Conservation (phyloP, 2,113 vertebrate species). For the Neoarius graeffei region DNA sequence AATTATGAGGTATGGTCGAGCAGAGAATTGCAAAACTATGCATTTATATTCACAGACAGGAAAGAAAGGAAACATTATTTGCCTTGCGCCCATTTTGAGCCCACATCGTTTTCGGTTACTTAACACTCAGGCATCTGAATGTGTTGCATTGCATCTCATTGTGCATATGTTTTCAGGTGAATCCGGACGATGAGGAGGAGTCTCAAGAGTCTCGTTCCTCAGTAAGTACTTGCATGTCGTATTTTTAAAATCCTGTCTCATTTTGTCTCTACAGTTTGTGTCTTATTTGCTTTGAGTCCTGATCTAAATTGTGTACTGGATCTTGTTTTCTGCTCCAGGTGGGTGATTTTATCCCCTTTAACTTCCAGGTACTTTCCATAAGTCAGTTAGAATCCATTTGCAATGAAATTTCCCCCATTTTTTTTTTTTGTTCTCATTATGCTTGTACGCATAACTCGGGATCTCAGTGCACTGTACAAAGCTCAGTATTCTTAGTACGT, state of each 20-base stretch:
- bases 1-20: background rate
- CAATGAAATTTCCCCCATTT: background rate
- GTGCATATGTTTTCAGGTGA: conserved; percentile 75
- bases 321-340: conserved; percentile 67
- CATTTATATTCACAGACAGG: background rate
- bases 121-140: background rate
- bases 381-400: background rate
- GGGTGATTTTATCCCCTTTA: conserved; percentile 78
- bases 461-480: background rate
- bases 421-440: background rate
- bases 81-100: background rate
- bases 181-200: conserved; percentile 93
- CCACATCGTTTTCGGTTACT: background rate
- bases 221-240: conserved; percentile 74
- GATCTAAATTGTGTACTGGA: conserved; percentile 32
- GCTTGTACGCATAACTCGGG: background rate
- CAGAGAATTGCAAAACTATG: background rate
- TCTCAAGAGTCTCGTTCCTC: conserved; percentile 88
- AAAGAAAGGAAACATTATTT: too few relatives aligned
- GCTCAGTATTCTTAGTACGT: background rate
- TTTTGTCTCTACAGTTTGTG: conserved; percentile 52
- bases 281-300: background rate
- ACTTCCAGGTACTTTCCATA: conserved; percentile 75
- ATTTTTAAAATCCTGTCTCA: conserved; percentile 41
- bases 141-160: background rate